phyloP scores from a whole-genome alignment of 2,888 invertebrate species.

The Bombylius discolor region DNA sequence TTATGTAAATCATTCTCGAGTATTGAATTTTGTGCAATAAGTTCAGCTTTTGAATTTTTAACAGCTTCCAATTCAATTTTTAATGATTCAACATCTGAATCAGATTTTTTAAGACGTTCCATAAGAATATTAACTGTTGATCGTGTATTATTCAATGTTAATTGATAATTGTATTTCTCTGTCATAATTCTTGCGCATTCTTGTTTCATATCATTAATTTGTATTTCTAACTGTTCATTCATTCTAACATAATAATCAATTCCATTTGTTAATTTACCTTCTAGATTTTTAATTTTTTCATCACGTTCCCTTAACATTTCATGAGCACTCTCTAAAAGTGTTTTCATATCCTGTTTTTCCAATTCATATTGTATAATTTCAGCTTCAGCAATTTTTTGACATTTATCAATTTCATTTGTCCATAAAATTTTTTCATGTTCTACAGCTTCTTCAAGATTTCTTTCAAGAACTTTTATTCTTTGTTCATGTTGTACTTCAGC shows the following conservation, averaged over 20 bases:
- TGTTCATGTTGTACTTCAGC: constrained; percentile 35
- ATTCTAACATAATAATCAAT: constrained; percentile 32
- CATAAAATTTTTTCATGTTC: constrained; percentile 37
- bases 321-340: constrained; percentile 32
- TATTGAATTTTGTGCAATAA: constrained; percentile 26
- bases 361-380: constrained; percentile 41
- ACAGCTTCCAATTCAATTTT: constrained; percentile 32
- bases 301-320: constrained; percentile 35
- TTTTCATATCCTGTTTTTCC: constrained; percentile 39
- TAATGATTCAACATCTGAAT: constrained; percentile 34
- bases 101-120: constrained; percentile 36
- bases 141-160: constrained; percentile 34
- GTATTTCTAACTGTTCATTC: constrained; percentile 31
- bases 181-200: constrained; percentile 32
- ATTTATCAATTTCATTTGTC: constrained; percentile 40
- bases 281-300: constrained; percentile 32
- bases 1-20: constrained; percentile 26
- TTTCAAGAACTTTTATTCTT: constrained; percentile 37
- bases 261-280: constrained; percentile 31
- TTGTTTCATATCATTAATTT: constrained; percentile 32
- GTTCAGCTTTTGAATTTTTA: constrained; percentile 26
- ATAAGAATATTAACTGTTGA: constrained; percentile 35
- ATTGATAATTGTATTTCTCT: constrained; percentile 36
- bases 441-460: constrained; percentile 33
- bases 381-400: constrained; percentile 42